These are phyloP conservation scores for Nematopogon swammerdamellus DNA, from an alignment of 2,888 invertebrate species.

Conservation along the genomic window DNA sequence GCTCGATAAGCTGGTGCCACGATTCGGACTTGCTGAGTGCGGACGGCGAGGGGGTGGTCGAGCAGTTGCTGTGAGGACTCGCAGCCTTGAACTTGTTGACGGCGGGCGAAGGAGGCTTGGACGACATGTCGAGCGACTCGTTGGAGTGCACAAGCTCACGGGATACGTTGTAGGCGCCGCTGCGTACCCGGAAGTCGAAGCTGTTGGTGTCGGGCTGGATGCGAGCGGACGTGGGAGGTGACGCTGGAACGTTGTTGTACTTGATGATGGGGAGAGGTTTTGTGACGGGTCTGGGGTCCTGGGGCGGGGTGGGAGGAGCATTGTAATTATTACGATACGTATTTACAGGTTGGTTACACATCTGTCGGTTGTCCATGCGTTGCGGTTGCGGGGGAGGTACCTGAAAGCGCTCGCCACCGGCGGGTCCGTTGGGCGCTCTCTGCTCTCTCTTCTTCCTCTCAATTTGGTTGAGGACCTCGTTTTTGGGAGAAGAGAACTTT, in stretches of 20 bases:
- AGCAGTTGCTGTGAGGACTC: slow-evolving; percentile 9
- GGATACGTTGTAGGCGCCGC: not conserved
- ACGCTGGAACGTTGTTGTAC: slow-evolving; percentile 3
- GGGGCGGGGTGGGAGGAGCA: slow-evolving; percentile 7
- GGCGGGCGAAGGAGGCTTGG: slow-evolving; percentile 11
- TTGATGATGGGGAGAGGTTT: slow-evolving; percentile 18
- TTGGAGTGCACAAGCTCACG: slow-evolving; percentile 27
- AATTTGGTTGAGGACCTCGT: slow-evolving; percentile 25
- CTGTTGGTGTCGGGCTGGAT: not conserved
- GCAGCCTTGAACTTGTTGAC: slow-evolving; percentile 10
- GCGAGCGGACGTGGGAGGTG: too few species aligned
- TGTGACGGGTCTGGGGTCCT: slow-evolving; percentile 17
- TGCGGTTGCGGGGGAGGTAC: slow-evolving; percentile 6
- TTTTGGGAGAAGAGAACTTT: slow-evolving; percentile 35
- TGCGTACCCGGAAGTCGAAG: not conserved
- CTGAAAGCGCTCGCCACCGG: slow-evolving; percentile 24
- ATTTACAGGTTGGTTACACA: not conserved
- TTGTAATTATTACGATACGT: not conserved
- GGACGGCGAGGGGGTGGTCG: slow-evolving; percentile 14
- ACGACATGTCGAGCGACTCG: slow-evolving; percentile 17
- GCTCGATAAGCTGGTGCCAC: slow-evolving; percentile 69
- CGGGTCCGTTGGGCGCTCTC: slow-evolving; percentile 22
- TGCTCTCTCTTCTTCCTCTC: slow-evolving; percentile 26
- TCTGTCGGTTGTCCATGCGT: not conserved
- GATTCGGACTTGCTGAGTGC: slow-evolving; percentile 71